Percentiles rank a stretch among this genome's conserved stretches.
Conservation (phyloP, 2,113 vertebrate genomes). For the Ceratotherium simum region DNA sequence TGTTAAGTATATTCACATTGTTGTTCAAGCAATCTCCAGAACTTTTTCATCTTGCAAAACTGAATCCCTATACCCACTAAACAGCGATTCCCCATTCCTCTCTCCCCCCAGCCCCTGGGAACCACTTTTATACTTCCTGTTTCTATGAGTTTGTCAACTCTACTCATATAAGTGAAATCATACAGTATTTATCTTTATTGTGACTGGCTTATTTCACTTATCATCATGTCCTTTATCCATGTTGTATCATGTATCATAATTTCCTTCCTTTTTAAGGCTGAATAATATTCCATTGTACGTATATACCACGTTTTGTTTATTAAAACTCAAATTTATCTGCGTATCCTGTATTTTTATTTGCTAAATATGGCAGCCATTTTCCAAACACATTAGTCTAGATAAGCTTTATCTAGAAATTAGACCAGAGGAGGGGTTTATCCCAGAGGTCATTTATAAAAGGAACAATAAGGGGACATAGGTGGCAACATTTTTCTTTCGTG, state of each 20-base stretch:
- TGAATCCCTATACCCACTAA: neutral
- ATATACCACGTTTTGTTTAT: neutral
- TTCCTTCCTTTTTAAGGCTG: neutral
- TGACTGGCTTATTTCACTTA: neutral
- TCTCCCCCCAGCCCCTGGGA: neutral
- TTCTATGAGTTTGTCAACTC: neutral
- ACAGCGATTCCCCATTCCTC: neutral
- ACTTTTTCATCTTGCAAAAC: neutral
- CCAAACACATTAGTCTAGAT: neutral
- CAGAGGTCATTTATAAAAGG: neutral
- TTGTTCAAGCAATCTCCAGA: neutral
- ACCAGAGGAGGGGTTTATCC: neutral
- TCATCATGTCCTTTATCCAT: neutral
- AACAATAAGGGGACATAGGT: neutral
- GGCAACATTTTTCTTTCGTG: neutral
- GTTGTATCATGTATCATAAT: neutral
- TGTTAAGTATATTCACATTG: neutral
- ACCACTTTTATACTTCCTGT: neutral
- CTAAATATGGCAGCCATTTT: neutral
- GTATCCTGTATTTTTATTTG: neutral
- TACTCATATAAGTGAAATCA: neutral
- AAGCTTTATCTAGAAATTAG: slow-evolving; percentile 36
- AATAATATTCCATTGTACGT: neutral
- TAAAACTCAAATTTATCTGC: neutral
- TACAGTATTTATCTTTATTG: neutral